phyloP scores from a whole-genome alignment of 2,113 vertebrate species.

The Clarias batrachus region DNA sequence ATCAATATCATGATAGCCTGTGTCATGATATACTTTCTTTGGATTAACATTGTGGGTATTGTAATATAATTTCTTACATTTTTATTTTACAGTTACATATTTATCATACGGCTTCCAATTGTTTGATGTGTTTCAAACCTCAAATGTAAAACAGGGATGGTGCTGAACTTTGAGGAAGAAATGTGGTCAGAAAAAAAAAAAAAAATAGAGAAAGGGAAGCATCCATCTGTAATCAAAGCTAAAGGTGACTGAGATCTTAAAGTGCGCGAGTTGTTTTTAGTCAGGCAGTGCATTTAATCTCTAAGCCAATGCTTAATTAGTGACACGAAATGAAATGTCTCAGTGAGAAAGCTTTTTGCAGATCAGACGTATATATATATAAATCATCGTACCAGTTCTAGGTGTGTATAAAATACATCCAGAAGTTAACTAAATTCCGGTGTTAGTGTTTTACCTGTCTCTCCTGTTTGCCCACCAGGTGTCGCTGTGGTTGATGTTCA shows the following conservation, averaged over 20 bases:
- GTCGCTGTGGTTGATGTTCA: conserved; percentile 91
- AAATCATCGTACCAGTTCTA: neutral
- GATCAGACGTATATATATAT: neutral
- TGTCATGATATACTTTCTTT: neutral
- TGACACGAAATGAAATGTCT: neutral
- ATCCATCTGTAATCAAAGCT: too few species aligned
- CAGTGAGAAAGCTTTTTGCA: neutral
- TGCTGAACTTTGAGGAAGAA: too few species aligned
- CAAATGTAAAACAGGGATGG: too few species aligned
- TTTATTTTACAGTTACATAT: neutral
- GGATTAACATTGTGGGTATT: too few species aligned
- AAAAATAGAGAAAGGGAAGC: too few species aligned
- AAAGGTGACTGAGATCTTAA: too few species aligned
- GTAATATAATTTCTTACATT: too few species aligned
- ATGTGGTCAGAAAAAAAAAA: too few species aligned
- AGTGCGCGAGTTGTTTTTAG: too few species aligned
- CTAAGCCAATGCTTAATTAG: neutral
- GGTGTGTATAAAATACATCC: neutral
- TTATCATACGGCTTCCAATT: neutral
- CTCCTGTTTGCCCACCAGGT: conserved; percentile 71
- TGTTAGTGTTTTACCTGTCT: neutral
- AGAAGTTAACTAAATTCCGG: neutral
- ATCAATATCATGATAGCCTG: neutral
- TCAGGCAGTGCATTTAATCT: neutral
- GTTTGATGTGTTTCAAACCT: neutral